Evolutionary conservation across 2,888 invertebrate genomes (phyloP).

Genomic region (Imbricaverruca yamaguchii): DNA sequence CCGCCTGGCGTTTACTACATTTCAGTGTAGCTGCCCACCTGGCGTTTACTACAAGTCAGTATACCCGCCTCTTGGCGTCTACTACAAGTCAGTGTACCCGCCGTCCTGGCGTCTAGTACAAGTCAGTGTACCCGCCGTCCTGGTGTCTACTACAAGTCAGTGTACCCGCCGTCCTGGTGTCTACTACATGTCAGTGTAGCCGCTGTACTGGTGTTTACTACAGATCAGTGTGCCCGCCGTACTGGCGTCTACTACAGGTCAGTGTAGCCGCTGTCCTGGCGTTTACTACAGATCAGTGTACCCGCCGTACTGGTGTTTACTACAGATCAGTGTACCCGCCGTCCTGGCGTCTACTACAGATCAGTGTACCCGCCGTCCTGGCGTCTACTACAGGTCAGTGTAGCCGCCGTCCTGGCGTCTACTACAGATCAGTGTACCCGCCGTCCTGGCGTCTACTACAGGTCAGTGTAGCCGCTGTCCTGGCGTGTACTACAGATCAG

Average conservation of each 20-base stretch:
- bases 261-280: conserved; percentile 38
- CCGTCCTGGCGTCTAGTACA: too few relatives aligned
- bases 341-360: too few relatives aligned
- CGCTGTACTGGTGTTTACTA: too few relatives aligned
- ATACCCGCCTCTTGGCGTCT: not conserved
- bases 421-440: not conserved
- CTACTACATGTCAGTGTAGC: not conserved
- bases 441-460: not conserved
- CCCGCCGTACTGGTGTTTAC: too few relatives aligned
- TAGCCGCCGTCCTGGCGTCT: too few relatives aligned
- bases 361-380: not conserved
- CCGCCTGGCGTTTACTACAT: too few relatives aligned
- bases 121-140: too few relatives aligned
- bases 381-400: not conserved
- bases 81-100: not conserved
- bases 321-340: too few relatives aligned
- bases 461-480: not conserved
- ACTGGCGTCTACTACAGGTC: not conserved
- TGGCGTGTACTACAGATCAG: too few relatives aligned
- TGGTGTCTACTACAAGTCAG: conserved; percentile 40
- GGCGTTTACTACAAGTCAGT: conserved; percentile 40
- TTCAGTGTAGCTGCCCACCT: too few relatives aligned
- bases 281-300: conserved; percentile 40
- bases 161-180: not conserved
- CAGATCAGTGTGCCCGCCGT: not conserved